A percentile compares a stretch with the other conserved stretches of the same genome.
These are phyloP conservation scores for Plumapathes pennacea DNA, from an alignment of 92 coral and sea anemone species.

Conservation along the genomic window DNA sequence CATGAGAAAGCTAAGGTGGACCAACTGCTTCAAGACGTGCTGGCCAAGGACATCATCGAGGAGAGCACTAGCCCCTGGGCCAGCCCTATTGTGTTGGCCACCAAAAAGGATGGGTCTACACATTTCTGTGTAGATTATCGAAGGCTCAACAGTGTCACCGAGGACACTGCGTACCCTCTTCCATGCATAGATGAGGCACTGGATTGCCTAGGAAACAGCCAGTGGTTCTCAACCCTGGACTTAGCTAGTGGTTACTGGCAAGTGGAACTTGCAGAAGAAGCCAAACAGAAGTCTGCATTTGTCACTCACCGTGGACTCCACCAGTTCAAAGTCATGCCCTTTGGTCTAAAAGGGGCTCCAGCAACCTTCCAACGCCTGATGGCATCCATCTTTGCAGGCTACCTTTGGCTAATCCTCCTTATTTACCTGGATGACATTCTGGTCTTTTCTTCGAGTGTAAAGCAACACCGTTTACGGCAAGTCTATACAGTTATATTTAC, in stretches of 20 bases:
- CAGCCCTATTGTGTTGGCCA: constrained; percentile 30
- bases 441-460: too few species aligned
- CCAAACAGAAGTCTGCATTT: constrained; percentile 23
- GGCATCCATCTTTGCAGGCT: constrained; percentile 19
- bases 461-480: too few species aligned
- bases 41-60: constrained; percentile 17
- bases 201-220: constrained; percentile 24
- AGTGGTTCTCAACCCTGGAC: constrained; percentile 26
- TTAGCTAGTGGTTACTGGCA: constrained; percentile 47
- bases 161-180: constrained; percentile 20
- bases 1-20: constrained; percentile 13
- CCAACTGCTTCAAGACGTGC: constrained; percentile 15
- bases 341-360: constrained; percentile 33
- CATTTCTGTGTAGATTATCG: constrained; percentile 23
- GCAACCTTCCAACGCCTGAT: constrained; percentile 31
- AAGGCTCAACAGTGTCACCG: neutral
- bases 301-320: constrained; percentile 22
- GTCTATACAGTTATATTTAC: too few species aligned
- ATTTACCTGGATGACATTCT: constrained; percentile 27
- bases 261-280: constrained; percentile 5
- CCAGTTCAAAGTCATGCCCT: constrained; percentile 29
- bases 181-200: constrained; percentile 36
- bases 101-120: constrained; percentile 9
- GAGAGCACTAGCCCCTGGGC: constrained; percentile 37
- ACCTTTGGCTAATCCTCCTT: constrained; percentile 8